Evolutionary conservation across 2,113 vertebrate species (phyloP).

Genomic region (Phrynosoma blainvillii): DNA sequence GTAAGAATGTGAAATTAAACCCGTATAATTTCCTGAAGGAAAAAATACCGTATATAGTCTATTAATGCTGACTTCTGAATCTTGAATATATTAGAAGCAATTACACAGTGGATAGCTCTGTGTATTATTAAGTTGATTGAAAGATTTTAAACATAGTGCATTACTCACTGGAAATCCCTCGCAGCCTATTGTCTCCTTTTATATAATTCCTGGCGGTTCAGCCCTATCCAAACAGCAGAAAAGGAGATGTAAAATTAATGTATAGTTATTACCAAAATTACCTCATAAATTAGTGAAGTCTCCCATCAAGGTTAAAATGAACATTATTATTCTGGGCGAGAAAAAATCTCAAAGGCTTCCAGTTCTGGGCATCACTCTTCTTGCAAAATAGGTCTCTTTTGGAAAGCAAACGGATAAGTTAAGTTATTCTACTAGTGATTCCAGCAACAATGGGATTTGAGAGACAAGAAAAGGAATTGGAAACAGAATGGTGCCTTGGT

Average conservation of each 20-base stretch:
- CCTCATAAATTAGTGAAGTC: constrained; percentile 67
- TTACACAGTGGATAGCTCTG: constrained; percentile 59
- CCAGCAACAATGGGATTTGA: not conserved
- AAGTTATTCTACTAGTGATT: not conserved
- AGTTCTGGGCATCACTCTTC: constrained; percentile 23
- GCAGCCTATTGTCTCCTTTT: constrained; percentile 67
- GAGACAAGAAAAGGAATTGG: not conserved
- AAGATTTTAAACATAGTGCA: constrained; percentile 67
- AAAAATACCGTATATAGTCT: constrained; percentile 40
- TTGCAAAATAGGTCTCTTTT: constrained; percentile 4
- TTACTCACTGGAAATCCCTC: constrained; percentile 72
- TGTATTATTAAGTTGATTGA: constrained; percentile 67
- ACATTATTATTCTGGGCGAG: constrained; percentile 48
- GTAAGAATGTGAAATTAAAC: constrained; percentile 58
- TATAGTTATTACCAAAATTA: constrained; percentile 70
- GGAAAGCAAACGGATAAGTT: accelerated
- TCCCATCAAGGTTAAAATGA: constrained; percentile 51
- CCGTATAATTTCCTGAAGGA: constrained; percentile 45
- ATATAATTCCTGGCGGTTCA: constrained; percentile 58
- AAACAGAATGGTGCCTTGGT: not conserved
- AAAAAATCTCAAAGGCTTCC: constrained; percentile 40
- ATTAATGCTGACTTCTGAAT: constrained; percentile 52
- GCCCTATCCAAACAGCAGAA: constrained; percentile 61
- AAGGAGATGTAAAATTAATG: constrained; percentile 68
- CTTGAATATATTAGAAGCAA: constrained; percentile 65